Evolutionary conservation across 2,888 invertebrate species (phyloP), one percentile per base, ranked within the genome.

Genomic region (Lycophotia porphyrea): DNA sequence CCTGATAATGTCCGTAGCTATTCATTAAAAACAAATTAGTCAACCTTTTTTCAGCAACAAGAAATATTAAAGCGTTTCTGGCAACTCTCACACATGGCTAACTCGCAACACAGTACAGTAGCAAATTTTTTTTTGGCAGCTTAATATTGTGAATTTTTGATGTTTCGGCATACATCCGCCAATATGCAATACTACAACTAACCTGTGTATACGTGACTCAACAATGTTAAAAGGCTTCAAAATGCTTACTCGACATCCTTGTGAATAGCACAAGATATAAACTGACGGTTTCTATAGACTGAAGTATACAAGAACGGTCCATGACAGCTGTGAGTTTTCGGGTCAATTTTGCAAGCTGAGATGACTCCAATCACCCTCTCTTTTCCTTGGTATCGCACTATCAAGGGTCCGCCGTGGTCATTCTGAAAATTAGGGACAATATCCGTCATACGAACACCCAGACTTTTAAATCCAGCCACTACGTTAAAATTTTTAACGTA

Each of bases 261-360:
- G 70, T 94, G 92, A 36, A 96, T 96, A 69, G 95, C 92, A 72
- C 96, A 96, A 2, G 95, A 94, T 69, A 96, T 92, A 77, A 96
- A 96, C 88, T 96, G 96, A 0, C 95, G 88, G 81, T 96, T 96
- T 76, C 88, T 94, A 81, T 94, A 96, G 24, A 96, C 88, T 1
- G 96, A 95, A 0, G 96, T 96, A 82, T 96, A 96, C 1, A 96
- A 90, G 93, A 96, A 96, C 0, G 96, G 96, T 9, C 96, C 96
- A 67, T 96, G 95, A 67, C 96, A 96, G 81, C 93, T 95, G 88
- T 96, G 96, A 3, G 87, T 90, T 82, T 95, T 95, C 0, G 96
- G 95, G 74, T 96, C 96, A 58, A 96, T 96, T 87, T 96, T 95
- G 80, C 96, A 96, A 0, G 96, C 96, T 1, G 96, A 96, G 75